Evolutionary conservation across 2,888 invertebrate genomes (phyloP).

Genomic region (Saturnia japonica): DNA sequence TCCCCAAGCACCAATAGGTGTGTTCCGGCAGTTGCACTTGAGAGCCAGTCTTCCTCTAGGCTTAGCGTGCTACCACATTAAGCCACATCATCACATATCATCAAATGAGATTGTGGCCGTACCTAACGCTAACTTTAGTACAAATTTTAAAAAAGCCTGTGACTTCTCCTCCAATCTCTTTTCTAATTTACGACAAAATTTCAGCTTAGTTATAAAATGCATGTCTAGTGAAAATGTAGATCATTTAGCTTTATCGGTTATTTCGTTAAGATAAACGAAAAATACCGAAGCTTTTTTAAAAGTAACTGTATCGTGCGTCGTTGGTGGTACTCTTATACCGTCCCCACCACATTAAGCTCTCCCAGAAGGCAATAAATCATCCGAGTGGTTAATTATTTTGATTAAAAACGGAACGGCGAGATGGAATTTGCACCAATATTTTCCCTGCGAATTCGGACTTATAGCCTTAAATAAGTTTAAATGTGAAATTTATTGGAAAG

Average conservation of each 20-base stretch:
- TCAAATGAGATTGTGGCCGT: no score
- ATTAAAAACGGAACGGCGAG: slow-evolving; percentile 47
- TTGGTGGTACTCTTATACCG: not conserved
- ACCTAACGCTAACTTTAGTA: no score
- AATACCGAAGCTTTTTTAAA: not conserved
- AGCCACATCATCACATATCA: no score
- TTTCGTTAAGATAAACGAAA: no score
- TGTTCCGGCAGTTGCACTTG: no score
- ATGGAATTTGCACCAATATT: not conserved
- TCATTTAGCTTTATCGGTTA: not conserved
- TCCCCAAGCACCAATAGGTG: no score
- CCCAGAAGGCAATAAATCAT: slow-evolving; percentile 65
- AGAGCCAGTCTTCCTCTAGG: no score
- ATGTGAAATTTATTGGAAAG: not conserved
- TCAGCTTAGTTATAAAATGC: not conserved
- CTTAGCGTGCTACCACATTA: no score
- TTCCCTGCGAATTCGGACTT: not conserved
- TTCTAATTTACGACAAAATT: not conserved
- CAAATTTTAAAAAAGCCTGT: no score
- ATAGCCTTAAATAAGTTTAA: not conserved
- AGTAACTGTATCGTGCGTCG: not conserved
- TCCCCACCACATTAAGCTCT: slow-evolving; percentile 21
- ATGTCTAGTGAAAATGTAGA: not conserved
- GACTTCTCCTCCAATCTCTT: no score
- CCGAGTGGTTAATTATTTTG: slow-evolving; percentile 71